Base-by-base conservation (phyloP, 2,797 vertebrate genomes). In the Tangara arthus region DNA sequence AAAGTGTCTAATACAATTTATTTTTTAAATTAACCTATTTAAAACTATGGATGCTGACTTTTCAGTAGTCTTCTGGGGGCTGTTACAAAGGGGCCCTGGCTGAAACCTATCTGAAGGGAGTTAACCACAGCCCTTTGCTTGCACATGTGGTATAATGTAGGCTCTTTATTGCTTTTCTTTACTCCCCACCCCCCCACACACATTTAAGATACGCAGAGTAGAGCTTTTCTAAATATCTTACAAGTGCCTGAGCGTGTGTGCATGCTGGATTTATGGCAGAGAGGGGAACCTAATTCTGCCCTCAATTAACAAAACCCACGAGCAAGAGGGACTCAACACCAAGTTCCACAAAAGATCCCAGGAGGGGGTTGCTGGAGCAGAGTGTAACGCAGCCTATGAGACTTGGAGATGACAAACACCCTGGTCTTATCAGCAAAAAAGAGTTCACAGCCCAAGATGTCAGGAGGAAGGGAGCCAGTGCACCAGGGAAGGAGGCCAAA, bases 81-180 rank as follows among this genome's bases (percentile, higher is more conserved):
- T 90, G 77, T 96, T 95, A 96, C 42, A 53, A 89, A 94, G 95
- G 73, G 95, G 95, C 90, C 95, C 94, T 87, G 77, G 85, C 24
- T 95, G 93, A 97, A 97, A 95, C 89, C 91, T 95, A 94, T 96
- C 96, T 95, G 94, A 96, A 87, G 93, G 93, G 95, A 96, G 95
- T 95, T 92, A 97, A 97, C 96, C 96, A 90, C 95, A 95, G 85
- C 63, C 73, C 70, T 95, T 82, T 82, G 94, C 86, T 94, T 64
- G 56, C 93, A 95, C 91, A 95, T 95, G 94, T 97, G 95, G 90
- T 94, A 96, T 93, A 96, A 90, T n/a, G 56, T 35, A 91, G 82
- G 60, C 71, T 80, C 93, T 97, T 97, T 96, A 96, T 93, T 96
- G 95, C 94, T 97, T 96, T 97, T 90, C 93, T 95, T 87, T 90